Percentiles rank a stretch among this genome's conserved stretches.
These are phyloP conservation scores for Microcebus lehilahytsara DNA, from an alignment of 2,113 vertebrate species.

Conservation along the genomic window DNA sequence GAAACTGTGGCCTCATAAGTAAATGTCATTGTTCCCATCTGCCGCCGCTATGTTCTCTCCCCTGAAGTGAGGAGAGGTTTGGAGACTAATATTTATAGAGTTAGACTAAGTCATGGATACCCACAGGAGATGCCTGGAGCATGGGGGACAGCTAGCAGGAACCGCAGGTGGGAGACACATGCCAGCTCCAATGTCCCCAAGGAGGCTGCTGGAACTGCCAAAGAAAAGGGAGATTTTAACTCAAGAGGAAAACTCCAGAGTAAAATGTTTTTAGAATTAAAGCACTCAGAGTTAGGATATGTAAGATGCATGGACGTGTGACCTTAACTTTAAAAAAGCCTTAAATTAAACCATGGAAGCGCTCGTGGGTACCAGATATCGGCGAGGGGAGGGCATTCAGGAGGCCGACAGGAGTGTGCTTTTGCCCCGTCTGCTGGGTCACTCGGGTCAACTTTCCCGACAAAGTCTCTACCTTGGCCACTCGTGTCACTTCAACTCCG, in stretches of 20 bases:
- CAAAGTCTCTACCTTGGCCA: background rate
- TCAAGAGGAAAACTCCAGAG: background rate
- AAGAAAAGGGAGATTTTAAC: background rate
- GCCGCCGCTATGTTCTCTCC: background rate
- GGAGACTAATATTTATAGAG: background rate
- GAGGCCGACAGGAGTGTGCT: background rate
- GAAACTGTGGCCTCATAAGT: background rate
- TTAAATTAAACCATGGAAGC: background rate
- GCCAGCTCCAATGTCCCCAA: background rate
- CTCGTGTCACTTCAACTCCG: background rate
- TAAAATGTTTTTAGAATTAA: background rate
- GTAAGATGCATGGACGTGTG: background rate
- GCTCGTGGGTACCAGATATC: rapidly evolving
- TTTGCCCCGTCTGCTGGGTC: background rate
- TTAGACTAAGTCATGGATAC: background rate
- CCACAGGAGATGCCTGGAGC: background rate
- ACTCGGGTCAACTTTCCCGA: background rate
- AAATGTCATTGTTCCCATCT: background rate
- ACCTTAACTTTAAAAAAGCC: background rate
- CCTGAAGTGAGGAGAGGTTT: background rate
- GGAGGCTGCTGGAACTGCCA: background rate
- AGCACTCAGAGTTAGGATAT: background rate
- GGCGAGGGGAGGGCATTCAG: rapidly evolving
- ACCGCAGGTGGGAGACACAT: background rate
- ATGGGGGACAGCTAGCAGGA: background rate